These are phyloP conservation scores for Alitta virens DNA, from an alignment of 2,888 invertebrate species.

Conservation along the genomic window DNA sequence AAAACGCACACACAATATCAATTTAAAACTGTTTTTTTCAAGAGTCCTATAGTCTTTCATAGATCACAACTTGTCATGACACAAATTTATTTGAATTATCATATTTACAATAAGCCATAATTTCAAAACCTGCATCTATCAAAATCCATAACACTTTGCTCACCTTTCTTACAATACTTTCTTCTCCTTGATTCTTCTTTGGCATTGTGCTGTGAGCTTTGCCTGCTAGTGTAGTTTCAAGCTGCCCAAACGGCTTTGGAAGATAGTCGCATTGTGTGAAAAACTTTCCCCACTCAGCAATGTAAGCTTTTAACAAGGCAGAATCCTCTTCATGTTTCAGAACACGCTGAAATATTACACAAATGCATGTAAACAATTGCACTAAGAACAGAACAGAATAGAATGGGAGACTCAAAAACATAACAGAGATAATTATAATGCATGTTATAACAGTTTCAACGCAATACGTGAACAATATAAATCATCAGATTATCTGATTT, in stretches of 20 bases:
- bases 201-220: slow-evolving; percentile 63
- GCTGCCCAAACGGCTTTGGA: slow-evolving; percentile 90
- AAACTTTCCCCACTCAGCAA: slow-evolving; percentile 96
- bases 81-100: too few species aligned
- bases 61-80: too few species aligned
- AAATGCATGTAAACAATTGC: too few species aligned
- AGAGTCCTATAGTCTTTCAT: too few species aligned
- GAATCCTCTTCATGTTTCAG: slow-evolving; percentile 90
- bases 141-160: not conserved
- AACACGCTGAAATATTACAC: slow-evolving; percentile 65
- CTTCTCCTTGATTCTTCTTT: slow-evolving; percentile 69
- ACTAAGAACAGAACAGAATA: too few species aligned
- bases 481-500: too few species aligned
- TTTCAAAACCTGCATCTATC: not conserved
- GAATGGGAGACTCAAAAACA: too few species aligned
- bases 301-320: slow-evolving; percentile 91
- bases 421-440: too few species aligned
- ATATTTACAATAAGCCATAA: not conserved
- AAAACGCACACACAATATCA: not conserved
- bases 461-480: too few species aligned
- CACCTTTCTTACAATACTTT: slow-evolving; percentile 83
- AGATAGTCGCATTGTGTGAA: slow-evolving; percentile 96
- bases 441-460: too few species aligned
- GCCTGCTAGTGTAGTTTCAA: slow-evolving; percentile 81
- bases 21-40: too few species aligned